Evolutionary conservation across 2,797 vertebrate genomes (phyloP).

Genomic region (Cuculus canorus): DNA sequence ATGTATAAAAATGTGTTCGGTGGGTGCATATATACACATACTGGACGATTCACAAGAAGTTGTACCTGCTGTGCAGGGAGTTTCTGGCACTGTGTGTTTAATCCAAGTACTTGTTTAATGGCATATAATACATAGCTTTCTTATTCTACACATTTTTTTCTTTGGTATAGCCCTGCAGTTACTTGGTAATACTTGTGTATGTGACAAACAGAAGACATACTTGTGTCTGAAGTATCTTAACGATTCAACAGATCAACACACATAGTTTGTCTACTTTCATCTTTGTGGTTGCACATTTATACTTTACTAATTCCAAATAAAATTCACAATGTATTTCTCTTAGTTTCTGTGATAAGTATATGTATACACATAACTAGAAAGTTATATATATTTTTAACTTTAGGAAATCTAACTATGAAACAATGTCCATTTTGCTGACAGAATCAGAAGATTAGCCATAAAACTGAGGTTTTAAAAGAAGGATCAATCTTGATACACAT

Average conservation of each 20-base stretch:
- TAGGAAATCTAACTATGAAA: background rate
- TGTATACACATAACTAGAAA: background rate
- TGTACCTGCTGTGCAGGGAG: background rate
- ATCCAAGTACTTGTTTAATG: background rate
- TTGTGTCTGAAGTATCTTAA: background rate
- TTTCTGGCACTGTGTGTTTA: background rate
- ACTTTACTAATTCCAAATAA: background rate
- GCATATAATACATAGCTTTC: background rate
- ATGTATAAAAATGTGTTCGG: background rate
- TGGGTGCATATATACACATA: background rate
- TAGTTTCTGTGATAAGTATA: background rate
- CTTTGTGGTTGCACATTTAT: background rate
- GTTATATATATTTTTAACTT: background rate
- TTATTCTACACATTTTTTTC: background rate
- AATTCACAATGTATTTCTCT: background rate
- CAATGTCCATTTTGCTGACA: background rate
- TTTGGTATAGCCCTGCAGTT: background rate
- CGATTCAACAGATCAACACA: background rate
- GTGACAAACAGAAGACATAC: background rate
- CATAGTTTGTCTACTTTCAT: background rate
- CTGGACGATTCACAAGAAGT: background rate
- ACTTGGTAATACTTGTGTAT: background rate
- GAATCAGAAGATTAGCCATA: conserved; percentile 32
- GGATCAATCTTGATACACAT: conserved; percentile 21
- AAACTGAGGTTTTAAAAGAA: background rate